phyloP scores from a whole-genome alignment of 1,140 invertebrate species.

The Forficula auricularia region DNA sequence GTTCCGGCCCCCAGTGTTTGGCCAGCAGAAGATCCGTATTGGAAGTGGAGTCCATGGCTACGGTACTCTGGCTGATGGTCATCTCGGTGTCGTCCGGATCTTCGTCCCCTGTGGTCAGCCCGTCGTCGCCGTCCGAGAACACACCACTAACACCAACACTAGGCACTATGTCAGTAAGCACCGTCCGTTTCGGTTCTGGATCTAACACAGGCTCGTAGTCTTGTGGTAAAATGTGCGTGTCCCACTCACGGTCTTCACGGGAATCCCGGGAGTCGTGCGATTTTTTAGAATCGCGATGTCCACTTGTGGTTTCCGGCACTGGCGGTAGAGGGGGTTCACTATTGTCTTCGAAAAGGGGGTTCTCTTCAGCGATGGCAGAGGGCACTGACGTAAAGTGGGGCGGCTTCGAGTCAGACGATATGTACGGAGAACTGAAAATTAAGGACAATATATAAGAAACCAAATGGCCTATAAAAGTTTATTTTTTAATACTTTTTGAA shows the following conservation, averaged over 20 bases:
- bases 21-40: conserved; percentile 29
- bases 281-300: too few species aligned
- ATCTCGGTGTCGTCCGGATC: conserved; percentile 18
- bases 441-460: too few species aligned
- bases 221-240: too few species aligned
- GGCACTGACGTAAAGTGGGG: too few species aligned
- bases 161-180: too few species aligned
- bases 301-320: too few species aligned
- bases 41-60: not conserved
- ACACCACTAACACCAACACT: not conserved
- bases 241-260: too few species aligned
- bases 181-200: too few species aligned
- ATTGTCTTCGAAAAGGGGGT: conserved; percentile 14
- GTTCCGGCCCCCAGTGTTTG: conserved; percentile 76
- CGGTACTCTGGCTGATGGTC: conserved; percentile 26
- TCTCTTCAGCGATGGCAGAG: conserved; percentile 13
- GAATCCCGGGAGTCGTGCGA: too few species aligned
- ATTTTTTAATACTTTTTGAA: too few species aligned
- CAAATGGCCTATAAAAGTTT: too few species aligned
- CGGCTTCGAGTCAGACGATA: not conserved
- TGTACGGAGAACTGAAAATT: conserved; percentile 1
- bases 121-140: not conserved
- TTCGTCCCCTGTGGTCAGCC: not conserved
- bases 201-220: too few species aligned
- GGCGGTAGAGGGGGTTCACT: conserved; percentile 15